Evolutionary conservation across 2,113 vertebrate genomes (phyloP).

Genomic region (Bubo blakistoni): DNA sequence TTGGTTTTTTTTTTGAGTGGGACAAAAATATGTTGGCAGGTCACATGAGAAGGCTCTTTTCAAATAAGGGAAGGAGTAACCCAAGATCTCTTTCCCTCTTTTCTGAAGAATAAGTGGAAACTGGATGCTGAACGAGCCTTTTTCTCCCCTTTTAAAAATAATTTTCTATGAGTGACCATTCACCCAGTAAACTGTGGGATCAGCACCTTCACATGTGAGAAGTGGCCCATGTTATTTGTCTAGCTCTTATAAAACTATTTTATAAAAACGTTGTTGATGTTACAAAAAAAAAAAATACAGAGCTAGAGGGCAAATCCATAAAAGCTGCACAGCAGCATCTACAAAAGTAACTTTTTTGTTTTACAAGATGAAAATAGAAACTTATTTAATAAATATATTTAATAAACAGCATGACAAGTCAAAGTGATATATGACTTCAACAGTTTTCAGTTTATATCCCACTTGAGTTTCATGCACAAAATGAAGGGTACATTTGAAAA

Average conservation of each 20-base stretch:
- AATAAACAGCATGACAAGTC: not conserved
- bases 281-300: not conserved
- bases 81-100: not conserved
- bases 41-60: not conserved
- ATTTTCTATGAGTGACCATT: not conserved
- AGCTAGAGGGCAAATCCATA: not conserved
- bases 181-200: not conserved
- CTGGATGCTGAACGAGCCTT: not conserved
- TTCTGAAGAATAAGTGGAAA: not conserved
- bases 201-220: not conserved
- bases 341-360: not conserved
- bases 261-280: not conserved
- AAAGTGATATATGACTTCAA: not conserved
- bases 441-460: not conserved
- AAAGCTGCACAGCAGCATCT: not conserved
- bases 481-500: not conserved
- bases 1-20: not conserved
- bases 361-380: not conserved
- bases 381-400: not conserved
- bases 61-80: not conserved
- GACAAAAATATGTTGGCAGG: not conserved
- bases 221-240: not conserved
- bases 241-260: not conserved
- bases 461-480: not conserved
- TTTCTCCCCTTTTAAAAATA: not conserved